Base-by-base conservation (phyloP, 2,113 vertebrate genomes). In the Gobio gobio region DNA sequence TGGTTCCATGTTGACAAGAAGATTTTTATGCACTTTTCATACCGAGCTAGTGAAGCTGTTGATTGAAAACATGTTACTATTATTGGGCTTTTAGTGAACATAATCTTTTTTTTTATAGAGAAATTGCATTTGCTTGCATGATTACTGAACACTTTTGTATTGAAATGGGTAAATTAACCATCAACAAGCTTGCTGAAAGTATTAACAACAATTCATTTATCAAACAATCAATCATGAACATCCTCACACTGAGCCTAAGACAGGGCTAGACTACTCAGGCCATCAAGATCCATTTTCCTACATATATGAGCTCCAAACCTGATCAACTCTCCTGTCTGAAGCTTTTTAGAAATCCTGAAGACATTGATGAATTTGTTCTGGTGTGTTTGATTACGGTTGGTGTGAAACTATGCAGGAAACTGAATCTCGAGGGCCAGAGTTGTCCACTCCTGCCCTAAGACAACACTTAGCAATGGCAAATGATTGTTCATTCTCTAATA, bases 1-100 rank as follows among this genome's bases (percentile, higher is more conserved):
- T 94, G 94, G 91, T 99, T 99, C 98, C 98, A 99, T 0, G 96
- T 95, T 0, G 88, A 92, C 78, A 99, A 90, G 84, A 99, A 98
- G 83, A 92, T 76, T 0, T 83, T 72, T 82, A 98, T 93, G 73
- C 93, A 89, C 64, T 91, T 91, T 12, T 87, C 85, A 2, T 96
- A 92, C 85, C 94, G 90, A 82, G 86, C 72, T 80, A 96, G 76
- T 12, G 92, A 89, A 64, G 13, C 94, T 95, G 80, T 70, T 24
- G 74, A 20, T 88, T n/a, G 9, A 79, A 76, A 78, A 88, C 33
- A 68, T 33, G 4, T 73, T 43, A 49, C 40, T 24, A 49, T 74
- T 10, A 74, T 5, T n/a, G 8, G 29, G 22, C n/a, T 24, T 73
- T 12, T 10, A 73, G 14, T 72, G 20, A 70, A 70, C 18, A 4